These are phyloP conservation scores for Ceyx margarethae DNA, from an alignment of 2,113 vertebrate species.

Conservation along the genomic window DNA sequence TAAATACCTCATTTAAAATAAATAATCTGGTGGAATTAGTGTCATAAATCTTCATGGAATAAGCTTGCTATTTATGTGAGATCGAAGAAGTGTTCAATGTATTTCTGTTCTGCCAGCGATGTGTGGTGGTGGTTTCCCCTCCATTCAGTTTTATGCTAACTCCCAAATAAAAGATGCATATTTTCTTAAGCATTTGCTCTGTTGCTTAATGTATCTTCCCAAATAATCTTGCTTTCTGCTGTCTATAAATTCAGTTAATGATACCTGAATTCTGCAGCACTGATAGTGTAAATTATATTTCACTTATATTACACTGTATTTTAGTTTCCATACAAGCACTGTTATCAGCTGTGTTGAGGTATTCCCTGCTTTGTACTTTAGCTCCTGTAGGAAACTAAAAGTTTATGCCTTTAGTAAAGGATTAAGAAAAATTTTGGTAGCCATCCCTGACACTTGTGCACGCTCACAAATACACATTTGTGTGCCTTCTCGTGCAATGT, in stretches of 20 bases:
- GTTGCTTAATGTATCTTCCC: not conserved
- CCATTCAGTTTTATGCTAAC: not conserved
- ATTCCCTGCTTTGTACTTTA: not conserved
- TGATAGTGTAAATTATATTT: not conserved
- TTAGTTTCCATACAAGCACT: not conserved
- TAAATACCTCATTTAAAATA: constrained; percentile 64
- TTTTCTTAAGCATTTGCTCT: constrained; percentile 18
- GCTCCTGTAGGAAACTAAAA: not conserved
- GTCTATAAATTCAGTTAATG: not conserved
- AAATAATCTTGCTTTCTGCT: not conserved
- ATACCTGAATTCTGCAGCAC: not conserved
- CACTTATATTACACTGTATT: not conserved
- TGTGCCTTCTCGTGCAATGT: not conserved
- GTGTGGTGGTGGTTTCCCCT: not conserved
- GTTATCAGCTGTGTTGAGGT: not conserved
- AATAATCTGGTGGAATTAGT: constrained; percentile 57
- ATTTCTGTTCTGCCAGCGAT: constrained; percentile 16
- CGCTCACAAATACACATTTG: not conserved
- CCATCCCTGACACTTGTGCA: not conserved
- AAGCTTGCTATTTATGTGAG: constrained; percentile 53
- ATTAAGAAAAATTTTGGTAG: not conserved
- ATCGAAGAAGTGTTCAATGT: constrained; percentile 51
- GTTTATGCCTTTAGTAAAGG: not conserved
- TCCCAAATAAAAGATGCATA: not conserved
- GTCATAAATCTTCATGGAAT: constrained; percentile 55